Base-by-base conservation (phyloP, 2,888 invertebrate species). In the Torymus texanus region DNA sequence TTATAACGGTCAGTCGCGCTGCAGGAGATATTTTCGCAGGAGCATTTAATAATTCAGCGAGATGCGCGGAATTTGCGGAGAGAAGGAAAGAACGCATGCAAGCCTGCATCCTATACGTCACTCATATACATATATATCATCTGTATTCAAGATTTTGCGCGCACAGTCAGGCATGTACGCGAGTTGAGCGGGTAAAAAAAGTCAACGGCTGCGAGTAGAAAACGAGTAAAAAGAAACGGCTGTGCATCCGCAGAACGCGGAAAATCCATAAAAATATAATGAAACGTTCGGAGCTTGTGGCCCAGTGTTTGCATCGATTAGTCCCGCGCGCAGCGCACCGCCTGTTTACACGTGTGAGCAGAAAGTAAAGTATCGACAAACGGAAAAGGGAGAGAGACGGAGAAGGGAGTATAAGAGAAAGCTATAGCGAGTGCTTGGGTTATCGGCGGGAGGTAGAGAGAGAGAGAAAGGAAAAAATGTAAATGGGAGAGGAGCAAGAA, bases 241-340 rank as follows among this genome's bases (percentile, higher is more conserved):
- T 56, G 3, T 14, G 21, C 41, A 13, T 1, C 2, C 16, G 18
- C 2, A 13, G 51, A 11, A 65, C 5, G 2, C 5, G 18, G 13
- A 41, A 70, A 70, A 71, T 76, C 58, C 63, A 65, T 70, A 65
- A 70, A 65, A 56, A 50, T 56, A 29, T 50, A 76, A 63, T 63
- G 56, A 70, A 56, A 58, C 11, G 50, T 63, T 63, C 50, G 16
- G 41, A 41, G 41, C 41, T 41, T 41, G 41, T 8, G 41, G 58
- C 12, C 13, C 29, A 53, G 53, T 51, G 65, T 78, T 74, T 74
- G 56, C 68, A 78, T 78, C 63, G 78, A 78, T 78, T 78, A 74
- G 63, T 59, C 41, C 24, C 41, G 51, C 29, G 16, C 8, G 41
- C 41, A 41, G 41, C 41, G 41, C 41, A 41, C 41, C 8, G 41